Evolutionary conservation across 1,140 invertebrate species (phyloP), one percentile per base, ranked within the genome.

Genomic region (Bombus waltoni): DNA sequence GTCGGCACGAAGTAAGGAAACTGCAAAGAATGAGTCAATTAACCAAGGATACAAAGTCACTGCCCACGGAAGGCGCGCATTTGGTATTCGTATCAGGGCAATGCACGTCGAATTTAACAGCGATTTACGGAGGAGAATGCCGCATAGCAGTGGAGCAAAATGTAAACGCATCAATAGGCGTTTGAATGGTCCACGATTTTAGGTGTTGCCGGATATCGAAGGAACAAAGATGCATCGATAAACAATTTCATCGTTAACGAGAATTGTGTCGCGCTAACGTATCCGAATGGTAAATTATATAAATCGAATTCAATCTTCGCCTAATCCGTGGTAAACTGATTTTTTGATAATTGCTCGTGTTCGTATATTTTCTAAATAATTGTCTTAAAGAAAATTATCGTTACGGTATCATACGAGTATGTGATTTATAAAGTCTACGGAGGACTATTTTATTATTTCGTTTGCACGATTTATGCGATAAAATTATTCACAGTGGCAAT

Each of bases 11-110:
- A 1, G 35, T 18, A 72, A 62, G 40, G 18, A 35, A 44, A 40
- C 42, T 25, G 13, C 13, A 9, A 42, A 35, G 25, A 35, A 42
- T 44, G 47, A 78, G 66, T 71, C 82, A 78, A 66, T 83, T 83
- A 79, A 84, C 6, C 83, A n/a, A 47, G 47, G 62, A 57, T 73
- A 68, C 59, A 25, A 81, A 73, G 47, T 82, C 38, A 59, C 22
- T 83, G n/a, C 83, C 57, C 53, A 22, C 13, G 72, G 38, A 40
- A 65, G 38, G n/a, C 62, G 32, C 9, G 32, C 76, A 83, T 86
- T 86, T 72, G 80, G 80, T 83, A 86, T 83, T 86, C 80, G 73
- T 47, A 81, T 66, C 65, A 62, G 70, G 40, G 79, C 70, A 71
- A 18, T 38, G 53, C 70, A 22, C 62, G 66, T 70, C 28, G 72